These are phyloP conservation scores for Chelon labrosus DNA, from an alignment of 2,797 vertebrate genomes.

Conservation along the genomic window DNA sequence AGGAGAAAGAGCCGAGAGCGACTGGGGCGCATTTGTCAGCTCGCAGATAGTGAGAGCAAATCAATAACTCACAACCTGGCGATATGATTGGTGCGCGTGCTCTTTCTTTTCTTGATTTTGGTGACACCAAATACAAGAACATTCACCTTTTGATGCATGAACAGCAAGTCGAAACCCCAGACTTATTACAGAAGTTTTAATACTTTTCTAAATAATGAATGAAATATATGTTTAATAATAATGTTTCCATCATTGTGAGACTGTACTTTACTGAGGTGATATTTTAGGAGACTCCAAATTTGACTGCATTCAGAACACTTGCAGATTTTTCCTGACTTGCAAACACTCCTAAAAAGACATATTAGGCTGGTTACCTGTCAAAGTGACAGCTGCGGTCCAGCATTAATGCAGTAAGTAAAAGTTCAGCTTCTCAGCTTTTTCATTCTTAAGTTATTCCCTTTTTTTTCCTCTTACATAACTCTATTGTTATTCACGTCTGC, in stretches of 20 bases:
- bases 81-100: slow-evolving; percentile 59
- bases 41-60: slow-evolving; percentile 70
- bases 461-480: slow-evolving; percentile 40
- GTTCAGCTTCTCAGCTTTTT: slow-evolving; percentile 41
- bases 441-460: slow-evolving; percentile 33
- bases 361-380: slow-evolving; percentile 38
- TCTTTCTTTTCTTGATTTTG: slow-evolving; percentile 20
- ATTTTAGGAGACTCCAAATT: slow-evolving; percentile 1
- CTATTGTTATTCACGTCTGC: neutral
- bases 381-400: slow-evolving; percentile 42
- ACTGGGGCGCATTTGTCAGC: slow-evolving; percentile 68
- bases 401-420: slow-evolving; percentile 42
- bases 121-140: slow-evolving; percentile 21
- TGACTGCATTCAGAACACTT: slow-evolving; percentile 8
- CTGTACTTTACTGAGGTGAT: neutral
- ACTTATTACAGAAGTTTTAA: too few species aligned
- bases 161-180: neutral
- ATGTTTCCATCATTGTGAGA: too few species aligned
- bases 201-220: too few species aligned
- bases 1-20: slow-evolving; percentile 45
- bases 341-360: slow-evolving; percentile 18
- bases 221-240: neutral
- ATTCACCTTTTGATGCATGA: slow-evolving; percentile 14
- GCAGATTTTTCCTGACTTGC: slow-evolving; percentile 12
- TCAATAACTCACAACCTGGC: slow-evolving; percentile 69